Evolutionary conservation across 2,888 invertebrate genomes (phyloP).

Genomic region (Loripinus fragilis): DNA sequence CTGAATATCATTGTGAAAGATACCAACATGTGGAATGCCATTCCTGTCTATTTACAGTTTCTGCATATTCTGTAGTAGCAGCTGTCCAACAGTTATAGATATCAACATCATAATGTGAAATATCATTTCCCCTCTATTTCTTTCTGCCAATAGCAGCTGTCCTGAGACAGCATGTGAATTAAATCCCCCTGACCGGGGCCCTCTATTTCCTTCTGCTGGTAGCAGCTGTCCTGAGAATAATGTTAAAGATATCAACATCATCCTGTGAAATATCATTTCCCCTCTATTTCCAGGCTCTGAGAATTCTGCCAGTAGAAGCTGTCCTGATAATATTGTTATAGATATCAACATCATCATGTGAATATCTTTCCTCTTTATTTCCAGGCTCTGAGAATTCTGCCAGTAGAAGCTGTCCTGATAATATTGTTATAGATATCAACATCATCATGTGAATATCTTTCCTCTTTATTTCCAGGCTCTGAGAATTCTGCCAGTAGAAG

Average conservation of each 20-base stretch:
- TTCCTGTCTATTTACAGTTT: slow-evolving; percentile 47
- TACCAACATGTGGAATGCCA: no score
- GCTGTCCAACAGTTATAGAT: slow-evolving; percentile 29
- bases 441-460: no score
- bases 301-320: slow-evolving; percentile 30
- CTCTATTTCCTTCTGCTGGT: no score
- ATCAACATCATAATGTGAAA: no score
- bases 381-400: slow-evolving; percentile 43
- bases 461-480: slow-evolving; percentile 45
- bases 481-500: slow-evolving; percentile 35
- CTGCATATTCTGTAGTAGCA: slow-evolving; percentile 31
- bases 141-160: slow-evolving; percentile 27
- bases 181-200: no score
- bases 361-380: no score
- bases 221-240: slow-evolving; percentile 34
- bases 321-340: slow-evolving; percentile 27
- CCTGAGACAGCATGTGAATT: no score
- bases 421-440: slow-evolving; percentile 23
- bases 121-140: no score
- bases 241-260: slow-evolving; percentile 34
- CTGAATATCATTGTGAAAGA: slow-evolving; percentile 27
- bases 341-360: slow-evolving; percentile 38
- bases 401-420: slow-evolving; percentile 30
- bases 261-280: no score
- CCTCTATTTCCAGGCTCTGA: slow-evolving; percentile 45